Evolutionary conservation across 2,888 invertebrate genomes (phyloP).

Genomic region (Ophraella communa): DNA sequence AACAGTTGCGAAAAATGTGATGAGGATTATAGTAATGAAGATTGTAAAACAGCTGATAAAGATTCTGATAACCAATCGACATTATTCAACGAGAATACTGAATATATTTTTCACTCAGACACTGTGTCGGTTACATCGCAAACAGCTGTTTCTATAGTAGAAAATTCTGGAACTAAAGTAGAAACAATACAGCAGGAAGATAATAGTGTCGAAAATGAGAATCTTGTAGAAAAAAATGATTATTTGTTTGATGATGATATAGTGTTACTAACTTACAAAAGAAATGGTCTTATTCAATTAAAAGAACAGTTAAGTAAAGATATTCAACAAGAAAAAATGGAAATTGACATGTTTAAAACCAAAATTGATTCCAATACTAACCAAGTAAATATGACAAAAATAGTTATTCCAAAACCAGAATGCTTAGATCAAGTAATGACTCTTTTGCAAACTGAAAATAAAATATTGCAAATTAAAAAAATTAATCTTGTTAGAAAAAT

Average conservation of each 20-base stretch:
- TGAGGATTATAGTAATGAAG: slow-evolving; percentile 20
- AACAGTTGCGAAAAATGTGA: slow-evolving; percentile 35
- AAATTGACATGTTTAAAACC: slow-evolving; percentile 62
- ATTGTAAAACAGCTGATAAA: slow-evolving; percentile 18
- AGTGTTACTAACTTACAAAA: slow-evolving; percentile 68
- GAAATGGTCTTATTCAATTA: slow-evolving; percentile 70
- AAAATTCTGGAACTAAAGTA: background rate
- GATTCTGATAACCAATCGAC: slow-evolving; percentile 19
- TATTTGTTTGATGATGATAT: slow-evolving; percentile 48
- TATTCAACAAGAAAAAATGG: slow-evolving; percentile 75
- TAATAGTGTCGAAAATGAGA: slow-evolving; percentile 21
- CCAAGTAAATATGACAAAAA: slow-evolving; percentile 22
- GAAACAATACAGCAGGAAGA: slow-evolving; percentile 19
- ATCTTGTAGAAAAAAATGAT: slow-evolving; percentile 34
- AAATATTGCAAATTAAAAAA: slow-evolving; percentile 59
- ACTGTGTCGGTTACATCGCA: slow-evolving; percentile 26
- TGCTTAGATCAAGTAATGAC: slow-evolving; percentile 56
- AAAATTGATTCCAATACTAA: slow-evolving; percentile 19
- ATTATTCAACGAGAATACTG: slow-evolving; percentile 8
- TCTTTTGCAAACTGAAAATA: slow-evolving; percentile 57
- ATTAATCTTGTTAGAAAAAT: slow-evolving; percentile 58
- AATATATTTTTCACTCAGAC: slow-evolving; percentile 20
- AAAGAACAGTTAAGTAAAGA: slow-evolving; percentile 73
- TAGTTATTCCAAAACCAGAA: slow-evolving; percentile 41
- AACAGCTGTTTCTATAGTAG: slow-evolving; percentile 11